Base-by-base conservation (phyloP, 1,140 invertebrate genomes). In the Ceratosolen fusciceps region DNA sequence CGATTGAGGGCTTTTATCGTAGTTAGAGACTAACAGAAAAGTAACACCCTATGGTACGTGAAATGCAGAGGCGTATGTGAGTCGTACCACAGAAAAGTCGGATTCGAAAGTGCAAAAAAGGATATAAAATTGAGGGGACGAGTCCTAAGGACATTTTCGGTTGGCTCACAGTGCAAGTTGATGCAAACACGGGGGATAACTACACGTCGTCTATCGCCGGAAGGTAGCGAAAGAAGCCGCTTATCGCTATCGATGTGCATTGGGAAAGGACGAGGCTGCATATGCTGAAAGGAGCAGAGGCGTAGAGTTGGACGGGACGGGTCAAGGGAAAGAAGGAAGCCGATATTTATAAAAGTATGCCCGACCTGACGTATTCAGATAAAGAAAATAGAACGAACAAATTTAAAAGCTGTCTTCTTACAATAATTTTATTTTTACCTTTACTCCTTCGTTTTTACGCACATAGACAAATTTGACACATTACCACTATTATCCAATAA, bases 1-100 rank as follows among this genome's bases (percentile, higher is more conserved):
- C 79, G 74, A 80, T 80, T 77, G 79, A 72, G 34, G n/a, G 68
- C 74, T 80, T 80, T 80, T 80, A 80, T 76, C 74, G 49, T 54
- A 58, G 37, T n/a, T 43, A 26, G 56, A 60, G 62, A 73, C 54
- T 73, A 77, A 65, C 52, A 58, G 56, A 76, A 80, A 76, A 77
- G 74, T 77, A 77, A 75, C 72, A 76, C 58, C 60, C 34, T 58
- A 54, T 54, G 62, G 47, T 54, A 68, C 24, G 74, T 52, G 24
- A 70, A 70, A 29, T 49, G 31, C 43, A 70, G 39, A 12, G n/a
- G 49, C 34, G 29, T 19, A n/a, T 49, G 12, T 39, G 26, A 54
- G 16, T 24, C 29, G 52, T 4, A 31, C n/a, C 37, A 26, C 24
- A 34, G 34, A 58, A 49, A 39, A 49, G n/a, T n/a, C n/a, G 62